These are phyloP conservation scores for Bombus vancouverensis DNA, from an alignment of 1,140 invertebrate genomes.

Conservation along the genomic window DNA sequence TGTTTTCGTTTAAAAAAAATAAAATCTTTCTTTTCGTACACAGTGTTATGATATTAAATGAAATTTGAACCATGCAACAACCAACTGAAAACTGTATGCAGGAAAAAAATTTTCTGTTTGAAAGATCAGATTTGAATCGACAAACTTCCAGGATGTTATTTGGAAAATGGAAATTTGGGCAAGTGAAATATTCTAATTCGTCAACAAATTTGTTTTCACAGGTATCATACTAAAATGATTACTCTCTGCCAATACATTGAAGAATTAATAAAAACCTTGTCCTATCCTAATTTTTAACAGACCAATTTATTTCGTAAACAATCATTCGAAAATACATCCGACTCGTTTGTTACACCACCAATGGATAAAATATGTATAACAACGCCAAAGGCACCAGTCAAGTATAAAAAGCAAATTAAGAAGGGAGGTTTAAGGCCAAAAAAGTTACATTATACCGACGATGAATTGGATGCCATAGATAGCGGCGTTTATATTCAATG, in stretches of 20 bases:
- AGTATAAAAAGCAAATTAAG: slow-evolving; percentile 50
- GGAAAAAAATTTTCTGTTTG: slow-evolving; percentile 14
- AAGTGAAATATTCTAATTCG: background rate
- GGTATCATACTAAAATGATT: background rate
- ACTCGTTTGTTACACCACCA: slow-evolving; percentile 25
- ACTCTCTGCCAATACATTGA: background rate
- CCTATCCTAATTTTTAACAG: background rate
- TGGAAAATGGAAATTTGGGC: background rate
- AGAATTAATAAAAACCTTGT: background rate
- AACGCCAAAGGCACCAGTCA: slow-evolving; percentile 64
- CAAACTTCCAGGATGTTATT: background rate
- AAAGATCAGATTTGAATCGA: background rate
- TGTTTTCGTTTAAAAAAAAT: background rate
- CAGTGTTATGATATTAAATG: slow-evolving; percentile 7
- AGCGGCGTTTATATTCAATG: background rate
- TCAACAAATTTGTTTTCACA: slow-evolving; percentile 6
- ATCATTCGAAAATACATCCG: no score
- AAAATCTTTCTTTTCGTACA: background rate
- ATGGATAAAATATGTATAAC: background rate
- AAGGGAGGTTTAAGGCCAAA: slow-evolving; percentile 67
- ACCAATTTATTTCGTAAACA: background rate
- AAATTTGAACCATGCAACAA: background rate
- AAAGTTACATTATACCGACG: slow-evolving; percentile 63
- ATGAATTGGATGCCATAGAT: slow-evolving; percentile 34
- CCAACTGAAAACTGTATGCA: slow-evolving; percentile 1